phyloP scores from a whole-genome alignment of 2,113 vertebrate genomes.

The Notarius quadriscutis region DNA sequence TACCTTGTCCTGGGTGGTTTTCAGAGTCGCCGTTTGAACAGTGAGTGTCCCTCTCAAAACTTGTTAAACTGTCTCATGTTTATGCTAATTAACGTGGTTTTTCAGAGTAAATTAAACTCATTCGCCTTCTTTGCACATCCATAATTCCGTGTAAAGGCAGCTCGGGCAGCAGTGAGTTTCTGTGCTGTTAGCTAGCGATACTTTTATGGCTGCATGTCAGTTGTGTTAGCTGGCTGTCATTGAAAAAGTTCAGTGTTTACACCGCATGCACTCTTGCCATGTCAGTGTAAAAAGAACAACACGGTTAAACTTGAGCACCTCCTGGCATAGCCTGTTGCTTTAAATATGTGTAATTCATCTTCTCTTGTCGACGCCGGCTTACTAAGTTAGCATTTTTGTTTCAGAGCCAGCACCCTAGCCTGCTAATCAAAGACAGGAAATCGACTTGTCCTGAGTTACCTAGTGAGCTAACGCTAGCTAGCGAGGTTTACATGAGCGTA shows the following conservation, averaged over 20 bases:
- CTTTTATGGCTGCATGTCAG: not conserved
- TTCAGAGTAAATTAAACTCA: not conserved
- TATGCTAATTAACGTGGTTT: no score
- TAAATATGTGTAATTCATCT: not conserved
- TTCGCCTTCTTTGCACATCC: not conserved
- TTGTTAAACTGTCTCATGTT: not conserved
- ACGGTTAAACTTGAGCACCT: not conserved
- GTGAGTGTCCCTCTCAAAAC: conserved; percentile 28
- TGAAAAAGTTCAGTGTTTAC: not conserved
- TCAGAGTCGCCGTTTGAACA: conserved; percentile 20
- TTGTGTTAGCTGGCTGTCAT: conserved; percentile 4
- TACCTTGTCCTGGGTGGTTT: not conserved
- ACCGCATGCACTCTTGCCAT: no score
- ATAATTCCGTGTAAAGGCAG: not conserved
- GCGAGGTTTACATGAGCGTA: not conserved
- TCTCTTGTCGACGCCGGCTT: not conserved
- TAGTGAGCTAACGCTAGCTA: not conserved
- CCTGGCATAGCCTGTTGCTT: not conserved
- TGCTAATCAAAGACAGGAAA: conserved; percentile 35
- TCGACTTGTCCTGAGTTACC: conserved; percentile 5
- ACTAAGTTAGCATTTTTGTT: not conserved
- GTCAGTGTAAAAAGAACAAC: not conserved
- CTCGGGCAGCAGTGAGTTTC: not conserved
- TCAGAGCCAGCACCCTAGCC: not conserved
- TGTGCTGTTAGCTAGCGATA: not conserved